Evolutionary conservation across 2,888 invertebrate genomes (phyloP), one percentile per base, ranked within the genome.

Genomic region (Parnassius glacialis): DNA sequence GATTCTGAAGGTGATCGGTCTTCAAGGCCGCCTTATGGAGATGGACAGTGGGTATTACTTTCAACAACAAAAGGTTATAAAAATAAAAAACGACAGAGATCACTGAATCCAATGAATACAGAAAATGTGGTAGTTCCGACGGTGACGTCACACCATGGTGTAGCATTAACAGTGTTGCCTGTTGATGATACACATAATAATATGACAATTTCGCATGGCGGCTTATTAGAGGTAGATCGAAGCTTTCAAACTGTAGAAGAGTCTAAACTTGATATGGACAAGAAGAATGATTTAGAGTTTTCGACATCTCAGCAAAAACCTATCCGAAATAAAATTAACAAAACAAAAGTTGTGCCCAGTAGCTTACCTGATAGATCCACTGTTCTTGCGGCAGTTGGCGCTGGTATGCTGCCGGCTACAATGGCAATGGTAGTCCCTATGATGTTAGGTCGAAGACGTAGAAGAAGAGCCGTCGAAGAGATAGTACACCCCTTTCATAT

Each of bases 371-470:
- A 94, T 72, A 93, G 93, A 69, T 92, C 94, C 0, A 93, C 94
- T 0, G 92, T 95, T 45, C 76, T 95, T 66, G 95, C 95, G 9
- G 95, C 95, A 0, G 94, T 95, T 0, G 95, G 95, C 0, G 95
- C 96, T 13, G 96, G 96, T 0, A 95, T 96, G 94, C 92, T 96
- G 20, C 96, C 96, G 9, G 96, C 95, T 0, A 95, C 96, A 0
- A 95, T 96, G 94, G 96, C 95, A 0, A 95, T 96, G 94, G 92
- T 96, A 68, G 94, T 96, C 47, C 96, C 96, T 0, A 94, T 96
- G 93, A 94, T 95, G 80, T 86, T 96, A 64, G 94, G 94, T n/a
- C 77, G 79, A 10, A 77, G 84, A 69, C 81, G 87, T n/a, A 73
- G 84, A 67, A 84, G 84, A 73, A 76, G 88, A 67, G 83, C 83